Percentiles rank a stretch among this genome's conserved stretches.
These are phyloP conservation scores for Venturia canescens DNA, from an alignment of 1,140 invertebrate genomes.

Conservation along the genomic window DNA sequence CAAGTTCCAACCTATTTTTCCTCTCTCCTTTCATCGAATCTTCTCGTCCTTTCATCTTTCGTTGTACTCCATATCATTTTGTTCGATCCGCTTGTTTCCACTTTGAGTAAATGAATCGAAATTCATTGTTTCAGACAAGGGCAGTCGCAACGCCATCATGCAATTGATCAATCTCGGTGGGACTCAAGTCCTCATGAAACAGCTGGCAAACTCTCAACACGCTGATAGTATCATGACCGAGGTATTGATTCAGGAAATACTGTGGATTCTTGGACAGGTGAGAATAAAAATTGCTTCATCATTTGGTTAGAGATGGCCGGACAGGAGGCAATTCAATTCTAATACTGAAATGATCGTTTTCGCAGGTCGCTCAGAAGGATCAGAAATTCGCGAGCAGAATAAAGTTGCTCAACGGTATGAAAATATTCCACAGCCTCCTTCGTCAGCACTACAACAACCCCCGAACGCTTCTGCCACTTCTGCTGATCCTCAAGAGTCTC, in stretches of 20 bases:
- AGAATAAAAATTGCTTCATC: slow-evolving; percentile 28
- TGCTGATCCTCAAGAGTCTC: slow-evolving; percentile 81
- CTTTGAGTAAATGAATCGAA: slow-evolving; percentile 13
- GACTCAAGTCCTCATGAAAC: slow-evolving; percentile 73
- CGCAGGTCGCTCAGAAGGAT: slow-evolving; percentile 78
- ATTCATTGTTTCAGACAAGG: slow-evolving; percentile 64
- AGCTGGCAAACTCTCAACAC: slow-evolving; percentile 70
- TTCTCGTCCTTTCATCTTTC: slow-evolving; percentile 49
- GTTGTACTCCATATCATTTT: slow-evolving; percentile 39
- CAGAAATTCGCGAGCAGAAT: slow-evolving; percentile 81
- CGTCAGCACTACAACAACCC: slow-evolving; percentile 81
- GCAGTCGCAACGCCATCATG: slow-evolving; percentile 67
- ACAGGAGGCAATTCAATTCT: too few species aligned
- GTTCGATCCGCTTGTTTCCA: slow-evolving; percentile 4
- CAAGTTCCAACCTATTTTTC: slow-evolving; percentile 47
- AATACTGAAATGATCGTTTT: slow-evolving; percentile 53
- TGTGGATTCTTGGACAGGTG: slow-evolving; percentile 75
- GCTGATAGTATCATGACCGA: slow-evolving; percentile 70
- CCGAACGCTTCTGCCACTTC: slow-evolving; percentile 79
- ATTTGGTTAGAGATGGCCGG: not conserved
- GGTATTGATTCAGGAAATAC: slow-evolving; percentile 72
- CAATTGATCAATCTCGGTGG: slow-evolving; percentile 74
- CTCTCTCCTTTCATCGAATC: slow-evolving; percentile 63
- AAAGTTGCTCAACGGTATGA: slow-evolving; percentile 78
- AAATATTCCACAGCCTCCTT: slow-evolving; percentile 80